phyloP scores from a whole-genome alignment of 1,140 invertebrate genomes.

The Papilio dardanus region DNA sequence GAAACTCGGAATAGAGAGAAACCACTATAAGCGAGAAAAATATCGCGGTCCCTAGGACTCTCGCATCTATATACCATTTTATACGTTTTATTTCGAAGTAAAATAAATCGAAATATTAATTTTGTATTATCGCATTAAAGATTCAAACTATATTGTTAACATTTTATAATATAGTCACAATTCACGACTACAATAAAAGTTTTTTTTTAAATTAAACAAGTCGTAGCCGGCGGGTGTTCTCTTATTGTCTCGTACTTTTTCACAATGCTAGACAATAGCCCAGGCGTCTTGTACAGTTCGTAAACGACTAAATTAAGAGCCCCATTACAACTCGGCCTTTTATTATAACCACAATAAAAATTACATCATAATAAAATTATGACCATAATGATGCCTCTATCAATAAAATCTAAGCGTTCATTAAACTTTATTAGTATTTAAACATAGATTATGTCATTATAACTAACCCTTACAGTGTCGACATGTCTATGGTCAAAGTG shows the following conservation, averaged over 20 bases:
- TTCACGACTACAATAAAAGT: background rate
- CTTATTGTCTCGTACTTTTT: background rate
- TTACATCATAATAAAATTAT: constrained; percentile 46
- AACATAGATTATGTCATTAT: constrained; percentile 7
- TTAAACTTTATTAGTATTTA: background rate
- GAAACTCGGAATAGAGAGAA: no score
- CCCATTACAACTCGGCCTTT: constrained; percentile 27
- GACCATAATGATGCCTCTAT: constrained; percentile 39
- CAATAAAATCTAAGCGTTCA: constrained; percentile 15
- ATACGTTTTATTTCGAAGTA: no score
- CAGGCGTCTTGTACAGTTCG: background rate
- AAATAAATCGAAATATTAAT: no score
- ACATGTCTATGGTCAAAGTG: background rate
- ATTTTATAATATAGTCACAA: no score
- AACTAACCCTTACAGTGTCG: background rate
- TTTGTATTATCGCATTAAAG: no score
- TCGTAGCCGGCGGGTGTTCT: background rate
- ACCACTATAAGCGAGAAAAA: no score
- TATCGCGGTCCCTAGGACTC: no score
- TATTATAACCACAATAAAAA: constrained; percentile 34
- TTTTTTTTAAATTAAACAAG: background rate
- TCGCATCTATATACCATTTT: no score
- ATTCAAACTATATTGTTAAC: no score
- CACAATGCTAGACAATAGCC: constrained; percentile 13
- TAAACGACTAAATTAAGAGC: constrained; percentile 21